Base-by-base conservation (phyloP, 2,888 invertebrate species). In the Piscicola geometra region DNA sequence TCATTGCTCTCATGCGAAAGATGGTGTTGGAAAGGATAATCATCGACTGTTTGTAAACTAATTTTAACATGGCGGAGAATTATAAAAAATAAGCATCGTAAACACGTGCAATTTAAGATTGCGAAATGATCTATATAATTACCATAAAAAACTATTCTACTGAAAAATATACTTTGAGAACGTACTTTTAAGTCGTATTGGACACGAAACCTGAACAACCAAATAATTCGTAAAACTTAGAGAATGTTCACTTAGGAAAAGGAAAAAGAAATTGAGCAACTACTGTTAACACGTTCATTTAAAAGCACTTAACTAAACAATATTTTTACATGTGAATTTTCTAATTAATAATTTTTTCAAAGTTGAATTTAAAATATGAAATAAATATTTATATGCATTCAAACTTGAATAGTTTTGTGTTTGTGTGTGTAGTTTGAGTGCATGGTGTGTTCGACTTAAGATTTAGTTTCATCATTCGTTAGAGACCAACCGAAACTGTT, bases 171-270 rank as follows among this genome's bases (percentile, higher is more conserved):
- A 36, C 33, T 35, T 30, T 2, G 18, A 25, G 47, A n/a, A 56
- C 68, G n/a, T 52, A 74, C 74, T 76, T 76, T 76, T 76, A 74
- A 76, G 76, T 74, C 76, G 66, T 50, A 47, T 30, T 33, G n/a
- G 76, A 74, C 76, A 76, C 76, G 76, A 76, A 76, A 76, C 76
- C 36, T 25, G 47, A 66, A 15, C 73, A 56, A 67, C 68, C 75
- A 50, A 75, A 69, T 41, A 41, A 41, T 41, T 41, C 41, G 41
- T 9, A 9, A 15, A 9, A 28, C 3, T 30, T 9, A 9, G 30
- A 68, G 33, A 68, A 32, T n/a, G 30, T 28, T 68, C 5, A 68
- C 30, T 28, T 21, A 32, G 32, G n/a, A 68, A 32, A 64, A n/a
- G 64, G n/a, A 64, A 64, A 21, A 64, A 12, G 64, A 30, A 50